Evolutionary conservation across 1,140 invertebrate species (phyloP).

Genomic region (Zaprionus gabonicus): DNA sequence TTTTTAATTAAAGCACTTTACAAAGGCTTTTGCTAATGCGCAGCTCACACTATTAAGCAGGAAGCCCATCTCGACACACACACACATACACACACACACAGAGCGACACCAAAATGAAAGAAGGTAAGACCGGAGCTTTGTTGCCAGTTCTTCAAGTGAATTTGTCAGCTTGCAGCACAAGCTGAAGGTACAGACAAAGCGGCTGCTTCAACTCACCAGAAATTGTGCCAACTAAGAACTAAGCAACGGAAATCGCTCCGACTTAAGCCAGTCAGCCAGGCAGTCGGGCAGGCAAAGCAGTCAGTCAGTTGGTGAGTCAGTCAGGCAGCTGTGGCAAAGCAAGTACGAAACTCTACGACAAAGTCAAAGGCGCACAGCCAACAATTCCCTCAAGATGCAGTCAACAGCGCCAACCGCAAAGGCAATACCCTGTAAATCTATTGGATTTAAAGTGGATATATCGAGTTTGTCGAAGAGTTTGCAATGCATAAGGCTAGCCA

Average conservation of each 20-base stretch:
- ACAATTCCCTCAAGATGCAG: conserved; percentile 58
- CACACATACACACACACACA: not conserved
- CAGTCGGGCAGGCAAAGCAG: not conserved
- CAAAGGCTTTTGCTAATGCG: conserved; percentile 43
- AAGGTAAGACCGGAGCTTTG: conserved; percentile 13
- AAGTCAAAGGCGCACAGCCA: conserved; percentile 54
- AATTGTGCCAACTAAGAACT: conserved; percentile 31
- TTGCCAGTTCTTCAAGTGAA: conserved; percentile 43
- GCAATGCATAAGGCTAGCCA: not conserved
- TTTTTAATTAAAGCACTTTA: conserved; percentile 43
- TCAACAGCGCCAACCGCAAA: conserved; percentile 33
- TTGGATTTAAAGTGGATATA: not conserved
- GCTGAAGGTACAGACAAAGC: conserved; percentile 29
- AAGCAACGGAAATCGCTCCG: conserved; percentile 41
- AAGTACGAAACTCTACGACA: conserved; percentile 55
- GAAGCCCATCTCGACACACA: not conserved
- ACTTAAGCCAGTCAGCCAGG: conserved; percentile 30
- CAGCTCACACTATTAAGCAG: conserved; percentile 2
- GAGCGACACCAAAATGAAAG: not conserved
- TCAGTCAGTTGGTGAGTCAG: not conserved
- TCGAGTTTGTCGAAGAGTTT: conserved; percentile 19
- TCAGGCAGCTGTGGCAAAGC: conserved; percentile 8
- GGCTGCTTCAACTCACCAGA: conserved; percentile 8
- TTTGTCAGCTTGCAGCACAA: conserved; percentile 44
- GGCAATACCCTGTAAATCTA: conserved; percentile 20